Evolutionary conservation across 2,797 vertebrate species (phyloP).

Genomic region (Chanos chanos): DNA sequence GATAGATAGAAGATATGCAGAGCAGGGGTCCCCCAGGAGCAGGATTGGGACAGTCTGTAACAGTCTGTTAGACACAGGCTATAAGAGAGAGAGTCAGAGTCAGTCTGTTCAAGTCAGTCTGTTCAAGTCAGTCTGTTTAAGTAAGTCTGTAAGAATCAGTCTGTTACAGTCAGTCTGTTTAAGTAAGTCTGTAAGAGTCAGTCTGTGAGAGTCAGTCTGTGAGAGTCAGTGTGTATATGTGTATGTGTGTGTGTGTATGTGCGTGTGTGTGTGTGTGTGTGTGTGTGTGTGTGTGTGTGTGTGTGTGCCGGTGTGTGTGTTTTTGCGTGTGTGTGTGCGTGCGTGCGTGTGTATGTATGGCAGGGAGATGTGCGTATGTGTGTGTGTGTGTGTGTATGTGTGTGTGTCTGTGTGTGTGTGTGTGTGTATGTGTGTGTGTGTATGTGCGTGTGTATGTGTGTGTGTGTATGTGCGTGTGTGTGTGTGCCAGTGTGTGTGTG

Average conservation of each 20-base stretch:
- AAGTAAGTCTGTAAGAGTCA: neutral
- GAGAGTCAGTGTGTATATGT: neutral
- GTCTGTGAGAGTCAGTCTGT: neutral
- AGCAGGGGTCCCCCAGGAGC: too few species aligned
- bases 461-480: too few species aligned
- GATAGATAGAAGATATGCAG: too few species aligned
- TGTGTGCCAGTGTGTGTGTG: too few species aligned
- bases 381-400: neutral
- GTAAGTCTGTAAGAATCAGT: neutral
- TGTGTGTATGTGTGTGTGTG: slow-evolving; percentile 18
- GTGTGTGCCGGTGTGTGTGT: neutral
- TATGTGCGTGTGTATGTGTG: too few species aligned
- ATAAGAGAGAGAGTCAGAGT: neutral
- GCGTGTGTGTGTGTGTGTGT: neutral
- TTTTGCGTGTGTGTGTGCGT: neutral
- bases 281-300: neutral
- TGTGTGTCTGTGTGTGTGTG: neutral
- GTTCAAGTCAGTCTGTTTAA: too few species aligned
- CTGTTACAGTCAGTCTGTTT: neutral
- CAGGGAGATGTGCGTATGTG: too few species aligned
- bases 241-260: neutral
- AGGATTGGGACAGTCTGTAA: too few species aligned
- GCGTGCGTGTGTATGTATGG: too few species aligned
- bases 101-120: neutral
- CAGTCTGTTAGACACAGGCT: neutral